These are phyloP conservation scores for Chromoteleia sp. DNA, from an alignment of 2,888 invertebrate species.

Conservation along the genomic window DNA sequence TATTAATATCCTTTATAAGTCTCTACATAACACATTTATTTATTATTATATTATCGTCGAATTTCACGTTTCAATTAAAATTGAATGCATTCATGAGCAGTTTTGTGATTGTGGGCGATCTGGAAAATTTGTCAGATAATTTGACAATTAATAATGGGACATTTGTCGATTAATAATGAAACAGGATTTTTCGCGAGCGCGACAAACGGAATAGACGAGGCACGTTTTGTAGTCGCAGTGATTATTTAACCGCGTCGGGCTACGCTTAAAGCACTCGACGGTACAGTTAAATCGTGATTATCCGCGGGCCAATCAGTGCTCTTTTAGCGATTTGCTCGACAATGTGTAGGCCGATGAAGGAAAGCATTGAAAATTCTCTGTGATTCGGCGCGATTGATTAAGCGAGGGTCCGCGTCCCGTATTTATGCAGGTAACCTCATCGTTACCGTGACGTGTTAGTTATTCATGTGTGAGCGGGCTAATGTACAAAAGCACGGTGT, in stretches of 20 bases:
- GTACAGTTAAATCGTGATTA: conserved; percentile 68
- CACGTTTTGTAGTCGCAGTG: conserved; percentile 43
- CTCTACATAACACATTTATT: no score
- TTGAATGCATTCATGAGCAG: neutral
- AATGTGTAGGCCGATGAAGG: conserved; percentile 68
- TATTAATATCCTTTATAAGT: no score
- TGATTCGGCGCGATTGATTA: conserved; percentile 79
- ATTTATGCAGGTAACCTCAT: conserved; percentile 80
- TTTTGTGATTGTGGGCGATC: neutral
- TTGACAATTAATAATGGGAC: conserved; percentile 22
- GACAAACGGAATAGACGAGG: conserved; percentile 45
- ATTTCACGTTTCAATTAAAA: conserved; percentile 1
- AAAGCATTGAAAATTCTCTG: conserved; percentile 73
- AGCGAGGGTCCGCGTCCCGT: conserved; percentile 73
- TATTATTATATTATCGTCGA: neutral
- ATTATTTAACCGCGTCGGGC: conserved; percentile 59
- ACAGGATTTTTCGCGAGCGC: conserved; percentile 19
- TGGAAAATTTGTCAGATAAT: conserved; percentile 1
- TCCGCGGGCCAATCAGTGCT: conserved; percentile 66
- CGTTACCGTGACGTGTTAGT: conserved; percentile 76
- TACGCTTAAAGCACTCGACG: conserved; percentile 44
- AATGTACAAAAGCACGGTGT: conserved; percentile 68
- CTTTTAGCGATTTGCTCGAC: conserved; percentile 67
- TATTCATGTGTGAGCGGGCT: conserved; percentile 71
- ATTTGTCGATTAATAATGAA: conserved; percentile 37